Base-by-base conservation (phyloP, 2,888 invertebrate genomes). In the Cosmopolites sordidus region DNA sequence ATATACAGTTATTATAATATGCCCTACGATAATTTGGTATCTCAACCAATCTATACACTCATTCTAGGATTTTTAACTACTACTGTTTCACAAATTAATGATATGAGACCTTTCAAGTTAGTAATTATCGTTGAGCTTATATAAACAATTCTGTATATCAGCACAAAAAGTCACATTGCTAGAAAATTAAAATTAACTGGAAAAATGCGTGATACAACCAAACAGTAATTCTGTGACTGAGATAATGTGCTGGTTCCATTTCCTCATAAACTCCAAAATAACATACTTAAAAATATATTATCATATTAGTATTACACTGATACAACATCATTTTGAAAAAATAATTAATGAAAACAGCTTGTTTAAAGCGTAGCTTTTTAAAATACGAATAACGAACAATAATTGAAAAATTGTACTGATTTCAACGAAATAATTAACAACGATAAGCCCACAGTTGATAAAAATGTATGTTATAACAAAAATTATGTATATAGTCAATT, bases 251-350 rank as follows among this genome's bases (percentile, higher is more conserved):
- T 33, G 33, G 4, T n/a, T 33, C 6, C 9, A 27, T 33, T 5
- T 11, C n/a, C 22, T 22, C 3, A 22, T 22, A 22, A 33, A 12
- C 33, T 33, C 33, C 33, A 33, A 12, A 33, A 33, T 33, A 33
- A 33, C 11, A 33, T 33, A 33, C 22, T 22, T 22, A 22, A 22
- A 22, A 22, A 22, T 22, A 22, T 22, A 22, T 22, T 22, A 22
- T n/a, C n/a, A n/a, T 33, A 33, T 33, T 33, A 33, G 33, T 33
- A n/a, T 33, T 33, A 33, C 33, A 33, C 33, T 33, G 11, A 12
- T 33, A 12, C 3, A 9, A 33, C 33, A 33, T 33, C 12, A 33
- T 33, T 33, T n/a, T 2, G 22, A 22, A 22, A 22, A 3, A 33
- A 33, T 6, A 9, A 9, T 12, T 2, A 33, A 33, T n/a, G n/a